phyloP scores from a whole-genome alignment of 1,140 invertebrate genomes.

The Brachionus angularis region DNA sequence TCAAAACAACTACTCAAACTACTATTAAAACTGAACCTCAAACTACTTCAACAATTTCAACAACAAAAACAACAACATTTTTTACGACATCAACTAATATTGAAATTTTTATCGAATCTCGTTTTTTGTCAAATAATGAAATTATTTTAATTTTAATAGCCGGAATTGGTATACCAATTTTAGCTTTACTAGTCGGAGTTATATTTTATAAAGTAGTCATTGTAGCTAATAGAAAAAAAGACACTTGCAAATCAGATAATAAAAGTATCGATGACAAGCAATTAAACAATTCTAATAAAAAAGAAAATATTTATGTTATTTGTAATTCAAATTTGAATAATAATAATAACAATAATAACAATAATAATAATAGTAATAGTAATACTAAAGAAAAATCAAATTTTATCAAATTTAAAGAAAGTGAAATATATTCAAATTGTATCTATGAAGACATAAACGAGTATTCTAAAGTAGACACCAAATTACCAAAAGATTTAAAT shows the following conservation, averaged over 20 bases:
- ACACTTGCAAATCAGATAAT: neutral
- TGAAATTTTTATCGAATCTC: neutral
- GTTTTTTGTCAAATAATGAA: neutral
- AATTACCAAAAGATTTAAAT: neutral
- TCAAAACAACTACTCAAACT: neutral
- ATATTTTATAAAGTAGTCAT: slow-evolving; percentile 2
- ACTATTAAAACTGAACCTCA: neutral
- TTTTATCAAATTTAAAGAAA: neutral
- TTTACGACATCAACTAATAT: neutral
- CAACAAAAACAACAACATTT: neutral
- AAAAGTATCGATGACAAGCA: neutral
- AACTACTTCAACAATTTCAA: neutral
- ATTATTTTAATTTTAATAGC: slow-evolving; percentile 2
- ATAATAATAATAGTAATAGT: neutral
- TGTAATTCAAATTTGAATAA: slow-evolving; percentile 2
- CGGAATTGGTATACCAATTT: slow-evolving; percentile 20
- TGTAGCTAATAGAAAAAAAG: neutral
- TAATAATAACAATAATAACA: neutral
- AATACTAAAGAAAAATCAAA: neutral
- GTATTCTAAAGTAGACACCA: neutral
- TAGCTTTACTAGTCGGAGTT: neutral
- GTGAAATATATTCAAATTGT: slow-evolving; percentile 18
- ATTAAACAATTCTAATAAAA: neutral
- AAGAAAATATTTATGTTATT: slow-evolving; percentile 34
- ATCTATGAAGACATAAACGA: slow-evolving; percentile 21